Conservation (phyloP, 1,140 invertebrate species). For the Callitettix versicolor region DNA sequence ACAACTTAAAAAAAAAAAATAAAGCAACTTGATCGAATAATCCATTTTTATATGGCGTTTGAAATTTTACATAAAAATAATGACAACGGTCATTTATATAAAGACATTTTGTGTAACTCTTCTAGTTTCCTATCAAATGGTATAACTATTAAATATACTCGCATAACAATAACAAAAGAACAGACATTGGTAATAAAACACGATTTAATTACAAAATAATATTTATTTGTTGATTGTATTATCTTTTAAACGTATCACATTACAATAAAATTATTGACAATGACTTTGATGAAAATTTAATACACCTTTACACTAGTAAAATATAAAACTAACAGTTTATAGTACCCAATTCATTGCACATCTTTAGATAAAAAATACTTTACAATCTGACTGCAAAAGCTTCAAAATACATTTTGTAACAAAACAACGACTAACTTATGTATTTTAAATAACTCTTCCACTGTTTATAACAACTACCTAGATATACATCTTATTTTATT, state of each 20-base stretch:
- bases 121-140: too few species aligned
- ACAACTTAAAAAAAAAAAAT: too few species aligned
- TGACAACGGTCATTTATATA: too few species aligned
- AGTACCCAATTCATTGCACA: constrained; percentile 5
- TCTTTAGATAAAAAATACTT: constrained; percentile 9
- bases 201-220: constrained; percentile 8
- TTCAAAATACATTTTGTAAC: not conserved
- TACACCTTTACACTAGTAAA: not conserved
- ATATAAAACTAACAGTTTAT: constrained; percentile 2
- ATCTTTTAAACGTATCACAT: constrained; percentile 10
- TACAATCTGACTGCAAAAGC: not conserved
- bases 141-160: too few species aligned
- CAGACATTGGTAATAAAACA: not conserved
- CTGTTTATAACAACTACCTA: not conserved
- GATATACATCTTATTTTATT: constrained; percentile 1
- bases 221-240: constrained; percentile 7
- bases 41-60: too few species aligned
- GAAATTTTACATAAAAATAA: too few species aligned
- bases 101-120: too few species aligned
- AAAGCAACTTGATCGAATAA: too few species aligned
- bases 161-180: too few species aligned
- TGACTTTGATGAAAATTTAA: too few species aligned
- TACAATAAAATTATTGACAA: constrained; percentile 5
- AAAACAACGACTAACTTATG: not conserved
- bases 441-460: too few species aligned